Evolutionary conservation across 2,113 vertebrate species (phyloP).

Genomic region (Labeo catla): DNA sequence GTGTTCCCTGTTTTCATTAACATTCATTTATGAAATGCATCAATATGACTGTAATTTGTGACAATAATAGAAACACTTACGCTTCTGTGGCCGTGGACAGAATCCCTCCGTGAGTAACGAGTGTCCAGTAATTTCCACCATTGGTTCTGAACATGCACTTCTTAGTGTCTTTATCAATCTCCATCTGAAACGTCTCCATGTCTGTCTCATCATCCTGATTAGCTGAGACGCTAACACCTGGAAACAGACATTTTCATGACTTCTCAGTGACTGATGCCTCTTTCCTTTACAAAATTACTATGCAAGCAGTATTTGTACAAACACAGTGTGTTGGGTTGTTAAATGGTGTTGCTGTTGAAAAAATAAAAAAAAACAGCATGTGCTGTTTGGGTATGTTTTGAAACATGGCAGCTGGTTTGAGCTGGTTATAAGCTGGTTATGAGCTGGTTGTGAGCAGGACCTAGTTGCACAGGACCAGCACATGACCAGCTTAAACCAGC

Average conservation of each 20-base stretch:
- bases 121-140: constrained; percentile 90
- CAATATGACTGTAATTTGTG: not conserved
- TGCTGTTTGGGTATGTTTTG: no score
- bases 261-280: not conserved
- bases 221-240: constrained; percentile 93
- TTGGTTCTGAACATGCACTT: constrained; percentile 91
- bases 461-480: no score
- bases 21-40: not conserved
- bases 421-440: no score
- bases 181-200: constrained; percentile 96
- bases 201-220: constrained; percentile 95
- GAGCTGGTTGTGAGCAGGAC: no score
- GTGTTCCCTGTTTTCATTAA: not conserved
- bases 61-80: constrained; percentile 72
- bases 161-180: constrained; percentile 87
- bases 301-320: no score
- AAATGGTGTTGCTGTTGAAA: no score
- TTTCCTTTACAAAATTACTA: not conserved
- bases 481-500: no score
- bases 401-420: no score
- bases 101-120: constrained; percentile 91
- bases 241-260: constrained; percentile 20
- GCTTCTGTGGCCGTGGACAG: constrained; percentile 89
- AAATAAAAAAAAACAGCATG: no score
- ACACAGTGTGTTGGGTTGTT: no score